Conservation (phyloP, 1,140 invertebrate species). For the Trichogramma pretiosum region DNA sequence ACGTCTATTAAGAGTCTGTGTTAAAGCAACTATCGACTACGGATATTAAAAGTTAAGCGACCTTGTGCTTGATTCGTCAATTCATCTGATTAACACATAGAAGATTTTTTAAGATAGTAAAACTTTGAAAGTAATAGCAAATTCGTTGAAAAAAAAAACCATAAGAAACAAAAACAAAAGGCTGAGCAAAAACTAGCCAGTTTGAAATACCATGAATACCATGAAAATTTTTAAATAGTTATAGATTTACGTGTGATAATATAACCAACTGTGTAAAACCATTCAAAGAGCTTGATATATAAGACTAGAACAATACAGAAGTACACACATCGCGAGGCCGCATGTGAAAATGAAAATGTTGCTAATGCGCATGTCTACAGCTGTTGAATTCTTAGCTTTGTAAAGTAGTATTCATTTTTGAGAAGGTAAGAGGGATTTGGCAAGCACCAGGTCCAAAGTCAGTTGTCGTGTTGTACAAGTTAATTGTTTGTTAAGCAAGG, state of each 20-base stretch:
- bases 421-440: conserved; percentile 2
- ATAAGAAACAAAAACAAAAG: conserved; percentile 5
- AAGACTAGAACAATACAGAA: not conserved
- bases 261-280: conserved; percentile 4
- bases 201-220: too few species aligned
- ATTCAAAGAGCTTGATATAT: too few species aligned
- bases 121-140: conserved; percentile 1
- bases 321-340: not conserved
- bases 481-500: conserved; percentile 20
- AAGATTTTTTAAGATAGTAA: conserved; percentile 4
- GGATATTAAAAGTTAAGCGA: conserved; percentile 13
- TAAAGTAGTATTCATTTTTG: not conserved
- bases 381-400: too few species aligned
- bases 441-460: conserved; percentile 19
- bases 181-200: not conserved
- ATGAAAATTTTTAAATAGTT: too few species aligned
- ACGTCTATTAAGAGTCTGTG: conserved; percentile 14
- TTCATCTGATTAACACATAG: conserved; percentile 1
- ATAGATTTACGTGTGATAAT: too few species aligned
- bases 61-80: conserved; percentile 17
- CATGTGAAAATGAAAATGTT: conserved; percentile 1
- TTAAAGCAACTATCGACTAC: conserved; percentile 39
- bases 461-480: conserved; percentile 3
- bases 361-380: conserved; percentile 4
- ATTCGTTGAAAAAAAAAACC: conserved; percentile 23